Evolutionary conservation across 2,797 vertebrate species (phyloP), one percentile per base, ranked within the genome.

Genomic region (Brachyalestes nurse): DNA sequence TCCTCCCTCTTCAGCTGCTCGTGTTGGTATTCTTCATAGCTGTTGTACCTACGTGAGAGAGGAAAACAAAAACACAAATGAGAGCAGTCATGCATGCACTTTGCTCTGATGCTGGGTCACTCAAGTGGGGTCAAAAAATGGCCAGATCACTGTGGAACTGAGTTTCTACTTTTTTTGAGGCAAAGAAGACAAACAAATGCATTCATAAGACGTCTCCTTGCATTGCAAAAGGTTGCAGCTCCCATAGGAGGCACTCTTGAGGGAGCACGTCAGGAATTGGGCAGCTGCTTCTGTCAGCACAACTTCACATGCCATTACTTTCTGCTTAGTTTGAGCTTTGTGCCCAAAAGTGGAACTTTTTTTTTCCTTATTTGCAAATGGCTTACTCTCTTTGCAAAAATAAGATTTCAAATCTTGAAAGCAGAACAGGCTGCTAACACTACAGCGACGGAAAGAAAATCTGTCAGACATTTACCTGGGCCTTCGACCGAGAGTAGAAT

Each of bases 21-120:
- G 40, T 97, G 96, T 93, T 99, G 96, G 94, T 98, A 97, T 66
- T 98, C 96, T 92, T 99, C 98, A 62, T 97, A 98, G 95, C 96
- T 98, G 96, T 99, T 96, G 88, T 98, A 99, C 95, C 98, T 99
- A 85, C 10, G 38, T 1, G 14, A 34, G 65, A 78, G 61, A 79
- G 58, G n/a, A 42, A 62, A 60, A 10, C 34, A 19, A 82, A 75
- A 67, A 58, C 16, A 38, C 28, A 60, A 69, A 34, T 42, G 58
- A 76, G 72, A 65, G 66, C 74, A 49, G 38, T 80, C 74, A 61
- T 67, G n/a, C 19, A 5, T n/a, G 19, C 61, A 80, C 28, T 47
- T 72, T 65, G 67, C 61, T 76, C 57, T 58, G 76, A 49, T 73
- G 72, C 81, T 82, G 75, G 78, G 58, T 86, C 72, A 53, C 60